phyloP scores from a whole-genome alignment of 64 coral and sea anemone genomes.

The Montipora sp. region DNA sequence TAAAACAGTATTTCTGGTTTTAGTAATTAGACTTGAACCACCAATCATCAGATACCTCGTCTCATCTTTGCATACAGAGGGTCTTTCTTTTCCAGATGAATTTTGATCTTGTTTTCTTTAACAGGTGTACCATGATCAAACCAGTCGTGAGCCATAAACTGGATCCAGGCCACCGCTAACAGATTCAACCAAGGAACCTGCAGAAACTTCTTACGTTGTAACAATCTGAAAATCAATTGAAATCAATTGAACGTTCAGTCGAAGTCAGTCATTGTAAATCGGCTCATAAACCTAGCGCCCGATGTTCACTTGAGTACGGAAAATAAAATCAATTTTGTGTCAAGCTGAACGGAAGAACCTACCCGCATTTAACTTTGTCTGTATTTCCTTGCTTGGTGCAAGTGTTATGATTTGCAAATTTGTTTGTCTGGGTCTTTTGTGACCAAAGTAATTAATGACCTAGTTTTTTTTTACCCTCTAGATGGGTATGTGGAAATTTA shows the following conservation, averaged over 20 bases:
- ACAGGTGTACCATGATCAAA: constrained; percentile 80
- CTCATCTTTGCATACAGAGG: constrained; percentile 49
- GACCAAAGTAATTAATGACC: no score
- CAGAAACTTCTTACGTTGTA: constrained; percentile 75
- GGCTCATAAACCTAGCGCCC: no score
- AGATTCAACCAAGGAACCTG: constrained; percentile 78
- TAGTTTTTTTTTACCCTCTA: no score
- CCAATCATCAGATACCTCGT: constrained; percentile 25
- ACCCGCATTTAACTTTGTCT: no score
- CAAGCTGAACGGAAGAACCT: no score
- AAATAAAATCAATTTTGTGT: no score
- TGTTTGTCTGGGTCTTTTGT: no score
- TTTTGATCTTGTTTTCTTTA: constrained; percentile 29
- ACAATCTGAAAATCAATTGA: constrained; percentile 35
- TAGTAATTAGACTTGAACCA: neutral
- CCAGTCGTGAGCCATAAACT: constrained; percentile 91
- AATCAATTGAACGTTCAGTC: neutral
- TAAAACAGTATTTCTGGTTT: neutral
- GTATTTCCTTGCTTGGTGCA: no score
- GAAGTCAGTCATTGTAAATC: no score
- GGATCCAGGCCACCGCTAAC: constrained; percentile 76
- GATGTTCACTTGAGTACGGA: no score
- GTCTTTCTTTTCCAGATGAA: constrained; percentile 67
- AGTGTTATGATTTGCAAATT: no score
- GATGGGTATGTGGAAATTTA: no score